Evolutionary conservation across 2,113 vertebrate species (phyloP).

Genomic region (Emydocephalus ijimae): DNA sequence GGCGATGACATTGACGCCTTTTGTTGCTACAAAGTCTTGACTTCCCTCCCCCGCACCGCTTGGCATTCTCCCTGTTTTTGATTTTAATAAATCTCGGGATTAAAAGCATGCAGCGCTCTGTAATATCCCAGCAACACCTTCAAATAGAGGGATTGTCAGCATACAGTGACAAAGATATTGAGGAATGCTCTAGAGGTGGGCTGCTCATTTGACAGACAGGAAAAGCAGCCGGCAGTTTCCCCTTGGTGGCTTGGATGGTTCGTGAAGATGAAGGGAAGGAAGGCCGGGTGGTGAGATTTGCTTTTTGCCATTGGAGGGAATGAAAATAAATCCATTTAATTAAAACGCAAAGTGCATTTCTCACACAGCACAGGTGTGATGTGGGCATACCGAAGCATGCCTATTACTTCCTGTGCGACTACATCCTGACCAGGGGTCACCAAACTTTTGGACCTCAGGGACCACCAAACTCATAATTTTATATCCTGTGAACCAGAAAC

Average conservation of each 20-base stretch:
- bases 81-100: conserved; percentile 34
- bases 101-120: conserved; percentile 14
- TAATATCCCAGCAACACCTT: conserved; percentile 35
- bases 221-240: neutral
- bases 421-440: no score
- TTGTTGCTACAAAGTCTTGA: neutral
- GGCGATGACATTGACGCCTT: neutral
- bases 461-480: no score
- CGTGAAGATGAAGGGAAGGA: conserved; percentile 25
- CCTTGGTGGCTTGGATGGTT: conserved; percentile 33
- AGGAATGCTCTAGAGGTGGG: conserved; percentile 24
- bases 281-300: neutral
- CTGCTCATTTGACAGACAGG: conserved; percentile 33
- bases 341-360: neutral
- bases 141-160: conserved; percentile 34
- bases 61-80: conserved; percentile 34
- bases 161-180: conserved; percentile 43
- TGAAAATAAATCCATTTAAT: fast-evolving
- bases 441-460: no score
- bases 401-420: no score
- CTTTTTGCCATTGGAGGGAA: conserved; percentile 14
- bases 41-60: neutral
- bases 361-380: no score
- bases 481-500: no score
- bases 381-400: no score